Conservation (phyloP, 2,888 invertebrate genomes). For the Ophion costatus region DNA sequence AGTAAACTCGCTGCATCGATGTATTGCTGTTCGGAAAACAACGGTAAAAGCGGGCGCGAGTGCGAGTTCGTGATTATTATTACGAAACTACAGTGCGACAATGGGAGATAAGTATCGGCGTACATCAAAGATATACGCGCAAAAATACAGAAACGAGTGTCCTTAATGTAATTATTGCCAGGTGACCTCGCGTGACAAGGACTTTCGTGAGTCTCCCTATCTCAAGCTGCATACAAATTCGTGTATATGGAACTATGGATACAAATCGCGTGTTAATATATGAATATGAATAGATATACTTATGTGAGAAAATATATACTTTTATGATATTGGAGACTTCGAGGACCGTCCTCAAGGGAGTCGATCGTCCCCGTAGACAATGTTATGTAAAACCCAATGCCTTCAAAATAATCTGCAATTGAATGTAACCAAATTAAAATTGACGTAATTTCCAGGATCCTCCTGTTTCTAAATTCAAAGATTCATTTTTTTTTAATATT, state of each 20-base stretch:
- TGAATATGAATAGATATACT: conserved; percentile 4
- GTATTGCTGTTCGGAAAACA: neutral
- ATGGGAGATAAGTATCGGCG: conserved; percentile 17
- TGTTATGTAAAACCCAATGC: too few species aligned
- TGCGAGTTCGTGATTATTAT: neutral
- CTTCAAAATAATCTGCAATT: too few species aligned
- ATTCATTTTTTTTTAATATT: too few species aligned
- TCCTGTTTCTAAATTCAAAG: too few species aligned
- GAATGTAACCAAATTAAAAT: too few species aligned
- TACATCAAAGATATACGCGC: neutral
- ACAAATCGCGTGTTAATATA: neutral
- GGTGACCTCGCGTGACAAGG: conserved; percentile 46
- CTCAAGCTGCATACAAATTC: conserved; percentile 12
- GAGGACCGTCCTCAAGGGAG: too few species aligned
- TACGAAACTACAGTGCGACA: conserved; percentile 15
- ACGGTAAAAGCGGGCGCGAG: neutral
- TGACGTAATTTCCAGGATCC: too few species aligned
- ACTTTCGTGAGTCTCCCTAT: conserved; percentile 23
- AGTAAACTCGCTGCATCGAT: neutral
- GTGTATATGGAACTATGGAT: too few species aligned
- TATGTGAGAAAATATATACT: neutral
- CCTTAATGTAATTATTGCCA: conserved; percentile 16
- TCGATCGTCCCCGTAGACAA: too few species aligned
- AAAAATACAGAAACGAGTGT: conserved; percentile 1
- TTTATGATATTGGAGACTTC: neutral